A percentile compares a stretch with the other conserved stretches of the same genome.
Evolutionary conservation across 2,113 vertebrate species (phyloP).

Genomic region (Proteles cristata): DNA sequence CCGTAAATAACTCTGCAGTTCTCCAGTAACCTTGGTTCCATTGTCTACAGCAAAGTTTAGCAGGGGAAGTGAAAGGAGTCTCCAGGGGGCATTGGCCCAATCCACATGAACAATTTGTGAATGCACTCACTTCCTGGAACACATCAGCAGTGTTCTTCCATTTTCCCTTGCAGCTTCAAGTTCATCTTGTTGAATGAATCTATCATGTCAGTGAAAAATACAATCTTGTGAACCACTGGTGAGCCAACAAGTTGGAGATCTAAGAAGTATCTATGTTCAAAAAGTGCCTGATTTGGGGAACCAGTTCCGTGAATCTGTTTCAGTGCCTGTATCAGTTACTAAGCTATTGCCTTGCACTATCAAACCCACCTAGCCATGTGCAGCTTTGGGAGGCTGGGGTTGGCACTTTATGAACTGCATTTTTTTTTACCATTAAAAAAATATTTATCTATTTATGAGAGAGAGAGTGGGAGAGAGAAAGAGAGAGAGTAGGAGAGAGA

Average conservation of each 20-base stretch:
- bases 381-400: not conserved
- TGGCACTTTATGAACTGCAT: not conserved
- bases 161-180: not conserved
- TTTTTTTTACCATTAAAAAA: not conserved
- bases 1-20: conserved; percentile 30
- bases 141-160: conserved; percentile 33
- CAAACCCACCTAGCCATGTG: not conserved
- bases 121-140: conserved; percentile 37
- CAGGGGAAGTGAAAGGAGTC: not conserved
- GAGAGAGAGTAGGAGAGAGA: too few relatives aligned
- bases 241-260: not conserved
- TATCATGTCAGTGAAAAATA: not conserved
- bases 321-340: not conserved
- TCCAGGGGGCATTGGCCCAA: not conserved
- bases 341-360: not conserved
- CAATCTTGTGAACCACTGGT: not conserved
- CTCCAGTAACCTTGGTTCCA: conserved; percentile 24
- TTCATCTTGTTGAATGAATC: conserved; percentile 13
- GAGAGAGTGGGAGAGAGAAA: too few relatives aligned
- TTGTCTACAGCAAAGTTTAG: not conserved
- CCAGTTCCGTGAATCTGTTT: not conserved
- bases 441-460: too few relatives aligned
- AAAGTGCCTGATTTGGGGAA: not conserved
- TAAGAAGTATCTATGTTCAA: not conserved
- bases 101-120: not conserved